These are phyloP conservation scores for Aegotheles bennettii DNA, from an alignment of 2,113 vertebrate species.

Conservation along the genomic window DNA sequence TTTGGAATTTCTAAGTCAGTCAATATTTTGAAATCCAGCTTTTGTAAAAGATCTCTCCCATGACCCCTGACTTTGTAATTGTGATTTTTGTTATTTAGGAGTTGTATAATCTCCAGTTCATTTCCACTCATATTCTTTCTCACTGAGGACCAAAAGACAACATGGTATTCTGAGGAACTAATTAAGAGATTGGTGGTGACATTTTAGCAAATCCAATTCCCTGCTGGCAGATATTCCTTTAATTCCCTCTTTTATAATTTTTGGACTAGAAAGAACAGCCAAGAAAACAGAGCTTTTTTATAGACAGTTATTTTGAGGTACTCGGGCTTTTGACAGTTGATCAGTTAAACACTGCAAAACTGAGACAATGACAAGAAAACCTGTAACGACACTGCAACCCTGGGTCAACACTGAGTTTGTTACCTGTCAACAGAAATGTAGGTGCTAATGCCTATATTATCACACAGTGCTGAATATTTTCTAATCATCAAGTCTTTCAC, in stretches of 20 bases:
- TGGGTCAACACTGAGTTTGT: neutral
- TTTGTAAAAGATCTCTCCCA: neutral
- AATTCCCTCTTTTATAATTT: neutral
- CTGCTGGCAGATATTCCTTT: neutral
- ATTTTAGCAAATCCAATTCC: neutral
- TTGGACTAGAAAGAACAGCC: neutral
- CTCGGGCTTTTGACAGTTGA: neutral
- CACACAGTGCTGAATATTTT: neutral
- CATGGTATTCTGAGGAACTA: neutral
- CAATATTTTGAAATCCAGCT: neutral
- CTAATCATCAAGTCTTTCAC: neutral
- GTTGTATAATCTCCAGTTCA: neutral
- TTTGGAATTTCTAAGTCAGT: neutral
- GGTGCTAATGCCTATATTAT: neutral
- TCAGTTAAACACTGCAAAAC: neutral
- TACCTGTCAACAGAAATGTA: neutral
- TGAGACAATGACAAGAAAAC: neutral
- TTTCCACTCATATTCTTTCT: neutral
- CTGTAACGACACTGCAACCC: neutral
- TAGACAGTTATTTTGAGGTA: neutral
- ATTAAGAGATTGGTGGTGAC: conserved; percentile 7
- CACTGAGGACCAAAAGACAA: neutral
- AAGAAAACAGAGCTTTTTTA: neutral
- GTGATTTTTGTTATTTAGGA: neutral
- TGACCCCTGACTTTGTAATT: neutral